Percentiles rank a stretch among this genome's conserved stretches.
Evolutionary conservation across 2,113 vertebrate genomes (phyloP).

Genomic region (Uria aalge): DNA sequence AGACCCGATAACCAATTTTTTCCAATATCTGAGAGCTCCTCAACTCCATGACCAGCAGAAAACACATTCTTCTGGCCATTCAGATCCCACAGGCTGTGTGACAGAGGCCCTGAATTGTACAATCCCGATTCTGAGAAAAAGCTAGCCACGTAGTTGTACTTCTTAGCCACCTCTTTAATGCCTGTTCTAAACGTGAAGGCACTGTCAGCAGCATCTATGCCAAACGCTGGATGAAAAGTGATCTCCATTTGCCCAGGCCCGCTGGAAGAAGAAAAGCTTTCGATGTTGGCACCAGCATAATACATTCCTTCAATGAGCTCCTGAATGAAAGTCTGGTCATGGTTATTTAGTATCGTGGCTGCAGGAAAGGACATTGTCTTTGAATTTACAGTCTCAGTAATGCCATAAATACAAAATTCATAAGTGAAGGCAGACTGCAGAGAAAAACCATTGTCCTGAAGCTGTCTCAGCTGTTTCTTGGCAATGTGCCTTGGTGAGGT

Average conservation of each 20-base stretch:
- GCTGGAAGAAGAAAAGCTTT: conserved; percentile 88
- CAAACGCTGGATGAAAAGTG: conserved; percentile 86
- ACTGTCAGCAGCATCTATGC: conserved; percentile 85
- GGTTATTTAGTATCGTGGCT: conserved; percentile 84
- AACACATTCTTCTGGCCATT: conserved; percentile 82
- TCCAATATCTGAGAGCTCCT: conserved; percentile 81
- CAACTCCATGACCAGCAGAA: conserved; percentile 49
- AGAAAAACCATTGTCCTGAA: conserved; percentile 84
- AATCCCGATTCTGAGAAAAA: conserved; percentile 87
- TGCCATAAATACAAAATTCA: conserved; percentile 88
- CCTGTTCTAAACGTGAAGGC: conserved; percentile 93
- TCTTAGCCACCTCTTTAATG: conserved; percentile 91
- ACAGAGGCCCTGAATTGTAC: conserved; percentile 84
- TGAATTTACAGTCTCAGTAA: conserved; percentile 83
- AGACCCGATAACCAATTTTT: conserved; percentile 88
- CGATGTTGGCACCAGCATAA: conserved; percentile 86
- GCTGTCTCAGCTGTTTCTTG: conserved; percentile 84
- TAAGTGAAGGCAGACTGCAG: conserved; percentile 88
- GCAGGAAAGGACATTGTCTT: conserved; percentile 89
- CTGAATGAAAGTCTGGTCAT: conserved; percentile 89
- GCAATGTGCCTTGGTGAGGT: conserved; percentile 89
- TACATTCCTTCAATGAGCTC: conserved; percentile 91
- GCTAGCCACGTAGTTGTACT: conserved; percentile 86
- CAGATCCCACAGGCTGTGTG: conserved; percentile 89
- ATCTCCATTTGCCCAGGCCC: conserved; percentile 93